A percentile compares a stretch with the other conserved stretches of the same genome.
These are phyloP conservation scores for Meandrusa payeni DNA, from an alignment of 2,888 invertebrate genomes.

Conservation along the genomic window DNA sequence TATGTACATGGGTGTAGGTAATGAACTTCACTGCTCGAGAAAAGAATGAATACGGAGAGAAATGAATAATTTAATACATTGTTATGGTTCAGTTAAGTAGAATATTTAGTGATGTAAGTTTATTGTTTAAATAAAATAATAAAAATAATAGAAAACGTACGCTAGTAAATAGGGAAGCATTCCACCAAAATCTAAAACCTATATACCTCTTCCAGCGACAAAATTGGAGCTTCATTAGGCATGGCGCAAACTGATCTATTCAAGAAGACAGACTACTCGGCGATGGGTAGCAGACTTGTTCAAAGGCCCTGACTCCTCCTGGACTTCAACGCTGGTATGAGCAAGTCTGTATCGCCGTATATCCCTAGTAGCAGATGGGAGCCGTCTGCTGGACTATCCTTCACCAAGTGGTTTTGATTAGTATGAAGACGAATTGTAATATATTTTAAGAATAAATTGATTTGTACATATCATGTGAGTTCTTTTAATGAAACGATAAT, in stretches of 20 bases:
- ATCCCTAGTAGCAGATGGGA: constrained; percentile 38
- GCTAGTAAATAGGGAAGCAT: neutral
- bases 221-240: constrained; percentile 36
- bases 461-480: no score
- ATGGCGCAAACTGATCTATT: constrained; percentile 35
- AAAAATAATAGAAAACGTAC: no score
- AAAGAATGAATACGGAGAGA: no score
- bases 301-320: constrained; percentile 34
- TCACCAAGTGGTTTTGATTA: constrained; percentile 30
- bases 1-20: no score
- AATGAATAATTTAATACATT: no score
- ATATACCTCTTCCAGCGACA: constrained; percentile 6
- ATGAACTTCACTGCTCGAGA: no score
- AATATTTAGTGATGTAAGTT: no score
- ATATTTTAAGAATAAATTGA: no score
- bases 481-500: no score
- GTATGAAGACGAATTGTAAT: neutral
- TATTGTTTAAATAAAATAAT: no score
- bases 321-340: constrained; percentile 39
- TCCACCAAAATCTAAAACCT: neutral
- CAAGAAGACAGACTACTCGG: constrained; percentile 31
- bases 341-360: constrained; percentile 36
- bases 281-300: constrained; percentile 34
- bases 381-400: constrained; percentile 31
- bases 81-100: no score